A percentile compares a stretch with the other conserved stretches of the same genome.
Conservation (phyloP, 2,888 invertebrate genomes). For the Drosophila prolongata region DNA sequence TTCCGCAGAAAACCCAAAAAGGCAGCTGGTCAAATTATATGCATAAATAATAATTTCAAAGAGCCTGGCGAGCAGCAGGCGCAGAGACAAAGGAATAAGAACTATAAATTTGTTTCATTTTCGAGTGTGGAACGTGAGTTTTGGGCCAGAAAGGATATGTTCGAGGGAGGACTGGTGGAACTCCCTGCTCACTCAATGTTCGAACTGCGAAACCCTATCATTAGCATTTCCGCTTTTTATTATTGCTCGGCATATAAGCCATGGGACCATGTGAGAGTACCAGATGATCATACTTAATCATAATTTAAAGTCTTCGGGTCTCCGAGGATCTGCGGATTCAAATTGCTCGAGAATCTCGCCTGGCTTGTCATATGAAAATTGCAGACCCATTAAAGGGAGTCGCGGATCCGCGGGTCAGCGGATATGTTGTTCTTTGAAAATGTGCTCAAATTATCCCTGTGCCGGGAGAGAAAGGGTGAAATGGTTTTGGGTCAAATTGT, state of each 20-base stretch:
- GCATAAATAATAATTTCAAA: slow-evolving; percentile 82
- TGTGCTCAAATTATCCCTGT: slow-evolving; percentile 65
- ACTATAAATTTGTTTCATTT: slow-evolving; percentile 63
- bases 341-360: slow-evolving; percentile 56
- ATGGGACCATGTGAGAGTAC: slow-evolving; percentile 32
- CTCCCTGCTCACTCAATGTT: slow-evolving; percentile 43
- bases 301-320: slow-evolving; percentile 72
- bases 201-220: slow-evolving; percentile 80
- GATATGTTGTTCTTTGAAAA: slow-evolving; percentile 73
- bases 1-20: slow-evolving; percentile 61
- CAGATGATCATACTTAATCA: slow-evolving; percentile 82
- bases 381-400: slow-evolving; percentile 70
- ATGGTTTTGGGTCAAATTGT: slow-evolving; percentile 41
- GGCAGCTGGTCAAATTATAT: slow-evolving; percentile 82
- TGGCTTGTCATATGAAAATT: slow-evolving; percentile 76
- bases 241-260: slow-evolving; percentile 68
- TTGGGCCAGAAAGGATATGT: slow-evolving; percentile 54
- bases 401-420: slow-evolving; percentile 51
- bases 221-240: slow-evolving; percentile 85
- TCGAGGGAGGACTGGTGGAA: slow-evolving; percentile 7
- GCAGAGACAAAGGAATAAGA: slow-evolving; percentile 50
- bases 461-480: background rate
- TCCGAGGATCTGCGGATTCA: slow-evolving; percentile 54
- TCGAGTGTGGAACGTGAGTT: slow-evolving; percentile 53
- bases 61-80: slow-evolving; percentile 28